These are phyloP conservation scores for Steinernema feltiae DNA, from an alignment of 1,140 invertebrate genomes.

Conservation along the genomic window DNA sequence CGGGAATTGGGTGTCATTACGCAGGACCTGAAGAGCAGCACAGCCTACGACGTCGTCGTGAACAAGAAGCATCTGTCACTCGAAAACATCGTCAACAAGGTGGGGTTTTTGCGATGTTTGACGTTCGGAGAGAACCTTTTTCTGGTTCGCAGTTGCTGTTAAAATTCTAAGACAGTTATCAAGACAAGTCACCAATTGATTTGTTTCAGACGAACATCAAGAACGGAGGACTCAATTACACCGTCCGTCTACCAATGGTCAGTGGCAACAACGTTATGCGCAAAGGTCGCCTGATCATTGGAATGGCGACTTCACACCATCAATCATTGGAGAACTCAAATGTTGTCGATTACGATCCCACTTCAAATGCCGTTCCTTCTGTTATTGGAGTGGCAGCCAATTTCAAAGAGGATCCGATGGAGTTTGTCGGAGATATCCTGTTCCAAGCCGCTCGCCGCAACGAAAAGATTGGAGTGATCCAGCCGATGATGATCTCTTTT, in stretches of 20 bases:
- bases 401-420: background rate
- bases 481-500: background rate
- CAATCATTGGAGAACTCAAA: background rate
- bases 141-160: too few species aligned
- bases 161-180: too few species aligned
- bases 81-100: background rate
- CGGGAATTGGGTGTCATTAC: slow-evolving; percentile 28
- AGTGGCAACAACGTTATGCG: background rate
- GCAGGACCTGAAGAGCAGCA: slow-evolving; percentile 35
- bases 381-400: background rate
- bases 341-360: too few species aligned
- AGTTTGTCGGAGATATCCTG: background rate
- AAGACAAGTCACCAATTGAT: too few species aligned
- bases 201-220: background rate
- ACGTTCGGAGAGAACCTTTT: background rate
- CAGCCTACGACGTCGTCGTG: slow-evolving; percentile 13
- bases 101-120: background rate
- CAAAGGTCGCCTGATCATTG: background rate
- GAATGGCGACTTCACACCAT: background rate
- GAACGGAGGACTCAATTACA: background rate
- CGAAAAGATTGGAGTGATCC: background rate
- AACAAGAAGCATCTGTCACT: slow-evolving; percentile 22
- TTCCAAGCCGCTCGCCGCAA: background rate
- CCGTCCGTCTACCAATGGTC: background rate
- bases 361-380: too few species aligned